phyloP scores from a whole-genome alignment of 2,113 vertebrate genomes.

The Pyxicephalus adspersus region DNA sequence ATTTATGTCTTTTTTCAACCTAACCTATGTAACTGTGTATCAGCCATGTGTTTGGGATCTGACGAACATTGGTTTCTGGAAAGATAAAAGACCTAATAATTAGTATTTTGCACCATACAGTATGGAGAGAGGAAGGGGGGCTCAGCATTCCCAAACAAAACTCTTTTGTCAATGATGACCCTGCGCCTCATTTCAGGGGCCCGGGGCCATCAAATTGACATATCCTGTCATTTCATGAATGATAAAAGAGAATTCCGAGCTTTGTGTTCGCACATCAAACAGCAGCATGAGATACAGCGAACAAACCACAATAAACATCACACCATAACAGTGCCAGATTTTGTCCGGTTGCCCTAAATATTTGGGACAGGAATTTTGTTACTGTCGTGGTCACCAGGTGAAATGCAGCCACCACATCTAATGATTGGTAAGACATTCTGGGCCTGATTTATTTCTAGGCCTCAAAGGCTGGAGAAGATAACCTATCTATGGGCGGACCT shows the following conservation, averaged over 20 bases:
- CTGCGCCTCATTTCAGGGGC: conserved; percentile 14
- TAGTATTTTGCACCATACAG: neutral
- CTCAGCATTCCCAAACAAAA: conserved; percentile 3
- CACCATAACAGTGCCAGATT: neutral
- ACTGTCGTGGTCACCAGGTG: no score
- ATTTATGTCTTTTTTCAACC: no score
- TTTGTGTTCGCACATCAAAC: conserved; percentile 1
- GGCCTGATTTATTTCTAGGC: no score
- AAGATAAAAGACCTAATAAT: neutral
- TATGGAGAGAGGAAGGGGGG: neutral
- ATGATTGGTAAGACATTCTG: no score
- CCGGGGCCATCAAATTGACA: conserved; percentile 2
- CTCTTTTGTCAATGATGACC: conserved; percentile 23
- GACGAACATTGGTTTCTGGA: no score
- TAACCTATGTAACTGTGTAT: no score
- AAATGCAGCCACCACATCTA: no score
- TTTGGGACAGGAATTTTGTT: no score
- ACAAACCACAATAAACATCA: neutral
- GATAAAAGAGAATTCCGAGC: conserved; percentile 42
- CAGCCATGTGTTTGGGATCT: no score
- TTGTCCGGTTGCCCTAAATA: no score
- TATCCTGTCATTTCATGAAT: conserved; percentile 24
- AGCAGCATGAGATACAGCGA: neutral
- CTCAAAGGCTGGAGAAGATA: no score
- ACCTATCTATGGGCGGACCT: no score